Base-by-base conservation (phyloP, 2,113 vertebrate species). In the Nothobranchius kuhntae region DNA sequence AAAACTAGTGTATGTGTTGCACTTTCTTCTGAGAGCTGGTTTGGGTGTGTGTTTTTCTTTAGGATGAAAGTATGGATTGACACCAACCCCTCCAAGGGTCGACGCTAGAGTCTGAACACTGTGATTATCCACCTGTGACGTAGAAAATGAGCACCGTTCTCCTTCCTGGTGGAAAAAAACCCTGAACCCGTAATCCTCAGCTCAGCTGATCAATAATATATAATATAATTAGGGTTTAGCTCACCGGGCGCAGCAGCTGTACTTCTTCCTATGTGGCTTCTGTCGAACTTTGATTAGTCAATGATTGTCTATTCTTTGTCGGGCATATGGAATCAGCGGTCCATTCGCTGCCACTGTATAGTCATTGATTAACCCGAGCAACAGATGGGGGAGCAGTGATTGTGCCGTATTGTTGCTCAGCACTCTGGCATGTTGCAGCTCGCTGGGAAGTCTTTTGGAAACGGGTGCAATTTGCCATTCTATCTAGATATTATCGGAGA, bases 271-370 rank as follows among this genome's bases (percentile, higher is more conserved):
- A 65, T 84, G 84, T 73, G 71, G 82, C 71, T 86, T 78, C 84
- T 73, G 83, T 87, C 79, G 84, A 78, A 75, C 78, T 88, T 77
- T 87, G 88, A 89, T 91, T 91, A 89, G 89, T 80, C 83, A 60
- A 77, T 89, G 86, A 89, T 91, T 89, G 80, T 84, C 86, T 85
- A 87, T 89, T 91, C 85, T 86, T 84, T 78, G 55, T 70, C 9
- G 59, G 82, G 77, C 84, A 76, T 87, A 89, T 87, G 84, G 86
- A 89, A 89, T 87, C 87, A 87, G 89, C 71, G 50, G 73, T 73
- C 80, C 85, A 89, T 91, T 91, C 74, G 86, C 77, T 64, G 62
- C 60, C 64, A 80, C 83, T 91, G 87, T 89, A 86, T 91, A 89
- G 87, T 68, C 88, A 89, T 89, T 91, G 87, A 91, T 91, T 85